phyloP scores from a whole-genome alignment of 2,797 vertebrate genomes.

The Mastacembelus armatus region DNA sequence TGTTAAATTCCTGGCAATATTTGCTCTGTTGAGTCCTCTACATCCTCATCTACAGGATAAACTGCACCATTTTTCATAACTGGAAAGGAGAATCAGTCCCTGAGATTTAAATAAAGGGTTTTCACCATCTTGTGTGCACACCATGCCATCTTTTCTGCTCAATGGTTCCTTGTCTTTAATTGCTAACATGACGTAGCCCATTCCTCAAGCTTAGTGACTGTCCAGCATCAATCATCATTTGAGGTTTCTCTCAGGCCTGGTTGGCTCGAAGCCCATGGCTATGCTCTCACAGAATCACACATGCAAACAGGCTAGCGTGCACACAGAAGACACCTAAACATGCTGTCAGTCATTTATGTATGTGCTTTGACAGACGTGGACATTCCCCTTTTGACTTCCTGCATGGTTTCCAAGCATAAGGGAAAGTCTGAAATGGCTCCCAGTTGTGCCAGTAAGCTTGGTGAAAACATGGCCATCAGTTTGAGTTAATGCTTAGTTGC shows the following conservation, averaged over 20 bases:
- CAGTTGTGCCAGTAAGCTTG: constrained; percentile 63
- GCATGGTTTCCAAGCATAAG: constrained; percentile 41
- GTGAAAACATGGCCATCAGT: constrained; percentile 43
- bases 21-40: constrained; percentile 47
- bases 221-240: constrained; percentile 76
- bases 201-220: constrained; percentile 77
- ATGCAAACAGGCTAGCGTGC: constrained; percentile 37
- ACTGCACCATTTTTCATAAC: constrained; percentile 22
- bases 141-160: constrained; percentile 42
- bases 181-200: constrained; percentile 64
- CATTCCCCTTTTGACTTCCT: constrained; percentile 55
- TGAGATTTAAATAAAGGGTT: constrained; percentile 14
- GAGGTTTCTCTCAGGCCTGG: constrained; percentile 51
- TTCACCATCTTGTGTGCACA: constrained; percentile 11
- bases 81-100: constrained; percentile 23
- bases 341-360: constrained; percentile 53
- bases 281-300: constrained; percentile 34
- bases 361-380: constrained; percentile 47
- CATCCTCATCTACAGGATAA: constrained; percentile 22
- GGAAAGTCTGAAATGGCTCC: constrained; percentile 69
- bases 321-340: constrained; percentile 59
- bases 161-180: constrained; percentile 68
- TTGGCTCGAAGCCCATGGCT: constrained; percentile 42
- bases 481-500: constrained; percentile 46
- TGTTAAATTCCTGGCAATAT: constrained; percentile 29